These are phyloP conservation scores for Heteronetta atricapilla DNA, from an alignment of 2,113 vertebrate species.

Conservation along the genomic window DNA sequence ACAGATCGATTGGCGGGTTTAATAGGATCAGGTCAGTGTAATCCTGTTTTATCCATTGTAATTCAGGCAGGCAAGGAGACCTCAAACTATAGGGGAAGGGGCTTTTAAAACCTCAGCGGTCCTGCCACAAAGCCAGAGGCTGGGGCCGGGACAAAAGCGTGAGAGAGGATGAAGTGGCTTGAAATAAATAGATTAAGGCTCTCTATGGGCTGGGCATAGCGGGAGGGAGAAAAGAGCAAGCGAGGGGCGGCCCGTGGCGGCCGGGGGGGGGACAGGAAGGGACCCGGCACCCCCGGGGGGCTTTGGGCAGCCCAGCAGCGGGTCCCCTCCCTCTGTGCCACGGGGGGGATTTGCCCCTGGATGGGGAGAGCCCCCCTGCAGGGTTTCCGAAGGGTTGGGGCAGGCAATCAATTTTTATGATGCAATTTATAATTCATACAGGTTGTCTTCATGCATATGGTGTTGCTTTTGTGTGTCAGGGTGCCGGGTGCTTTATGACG, in stretches of 20 bases:
- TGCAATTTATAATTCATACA: constrained; percentile 70
- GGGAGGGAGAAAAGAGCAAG: constrained; percentile 58
- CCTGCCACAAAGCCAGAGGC: constrained; percentile 75
- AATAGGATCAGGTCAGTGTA: constrained; percentile 84
- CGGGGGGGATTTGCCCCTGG: not conserved
- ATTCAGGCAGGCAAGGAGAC: constrained; percentile 77
- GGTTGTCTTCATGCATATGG: constrained; percentile 74
- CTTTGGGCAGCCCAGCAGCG: not conserved
- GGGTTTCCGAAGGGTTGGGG: not conserved
- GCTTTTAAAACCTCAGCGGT: constrained; percentile 63
- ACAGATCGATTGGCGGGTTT: constrained; percentile 69
- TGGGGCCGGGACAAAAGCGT: constrained; percentile 71
- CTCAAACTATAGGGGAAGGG: constrained; percentile 73
- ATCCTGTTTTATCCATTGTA: constrained; percentile 81
- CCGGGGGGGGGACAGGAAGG: not conserved
- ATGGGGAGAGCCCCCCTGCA: not conserved
- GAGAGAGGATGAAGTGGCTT: constrained; percentile 75
- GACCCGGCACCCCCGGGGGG: not conserved
- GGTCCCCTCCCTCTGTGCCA: accelerated
- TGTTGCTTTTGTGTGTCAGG: constrained; percentile 69
- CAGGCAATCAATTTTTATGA: constrained; percentile 69
- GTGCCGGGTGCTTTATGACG: constrained; percentile 67
- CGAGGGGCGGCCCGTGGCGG: not conserved
- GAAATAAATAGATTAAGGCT: constrained; percentile 84
- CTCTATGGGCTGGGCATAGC: constrained; percentile 57